These are phyloP conservation scores for Reticulitermes lucifugus DNA, from an alignment of 2,888 invertebrate species.

Conservation along the genomic window DNA sequence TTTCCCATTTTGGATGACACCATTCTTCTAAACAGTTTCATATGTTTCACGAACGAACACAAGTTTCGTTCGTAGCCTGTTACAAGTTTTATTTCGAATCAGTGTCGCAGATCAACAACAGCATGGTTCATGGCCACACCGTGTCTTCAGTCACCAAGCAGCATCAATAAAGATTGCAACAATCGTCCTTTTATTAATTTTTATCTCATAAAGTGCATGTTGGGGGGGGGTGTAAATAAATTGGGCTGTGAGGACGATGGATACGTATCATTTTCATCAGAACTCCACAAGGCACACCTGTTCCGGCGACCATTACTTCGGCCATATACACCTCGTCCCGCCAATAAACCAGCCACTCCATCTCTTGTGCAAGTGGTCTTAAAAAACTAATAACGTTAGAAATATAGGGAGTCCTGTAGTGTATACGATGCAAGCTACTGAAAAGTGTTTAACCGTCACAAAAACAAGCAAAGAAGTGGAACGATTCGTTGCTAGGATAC, in stretches of 20 bases:
- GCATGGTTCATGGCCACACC: too few relatives aligned
- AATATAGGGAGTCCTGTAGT: neutral
- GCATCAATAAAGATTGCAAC: neutral
- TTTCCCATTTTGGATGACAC: too few relatives aligned
- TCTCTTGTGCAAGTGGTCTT: neutral
- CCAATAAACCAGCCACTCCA: neutral
- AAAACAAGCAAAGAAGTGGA: conserved; percentile 14
- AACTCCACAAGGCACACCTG: conserved; percentile 3
- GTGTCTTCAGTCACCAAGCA: neutral
- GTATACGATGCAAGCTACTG: neutral
- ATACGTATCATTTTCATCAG: neutral
- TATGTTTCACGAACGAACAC: too few relatives aligned
- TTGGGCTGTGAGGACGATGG: too few relatives aligned
- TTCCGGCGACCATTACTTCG: conserved; percentile 8
- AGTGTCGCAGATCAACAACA: too few relatives aligned
- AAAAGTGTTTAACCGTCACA: conserved; percentile 24
- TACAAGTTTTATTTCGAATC: too few relatives aligned
- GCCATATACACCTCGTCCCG: neutral
- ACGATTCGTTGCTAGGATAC: conserved; percentile 1
- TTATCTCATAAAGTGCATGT: conserved; percentile 3
- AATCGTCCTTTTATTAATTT: conserved; percentile 2
- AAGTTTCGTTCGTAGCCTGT: neutral
- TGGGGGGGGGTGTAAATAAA: too few relatives aligned
- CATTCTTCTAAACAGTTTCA: too few relatives aligned
- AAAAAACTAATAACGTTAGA: conserved; percentile 29